Evolutionary conservation across 2,113 vertebrate species (phyloP).

Genomic region (Fukomys damarensis): DNA sequence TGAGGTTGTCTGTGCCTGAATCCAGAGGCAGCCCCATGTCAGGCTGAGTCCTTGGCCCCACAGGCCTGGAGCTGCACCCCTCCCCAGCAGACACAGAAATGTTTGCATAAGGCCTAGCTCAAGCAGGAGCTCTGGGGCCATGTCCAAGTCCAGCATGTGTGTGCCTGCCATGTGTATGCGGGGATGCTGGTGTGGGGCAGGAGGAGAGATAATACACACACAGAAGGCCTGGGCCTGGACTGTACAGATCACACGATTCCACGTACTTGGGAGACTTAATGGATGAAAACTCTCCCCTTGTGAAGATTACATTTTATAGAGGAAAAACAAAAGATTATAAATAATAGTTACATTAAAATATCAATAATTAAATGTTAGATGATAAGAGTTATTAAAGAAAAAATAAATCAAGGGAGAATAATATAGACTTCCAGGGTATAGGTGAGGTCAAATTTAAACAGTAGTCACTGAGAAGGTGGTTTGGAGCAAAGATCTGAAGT

Average conservation of each 20-base stretch:
- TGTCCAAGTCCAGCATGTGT: constrained; percentile 18
- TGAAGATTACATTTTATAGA: neutral
- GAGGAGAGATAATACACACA: constrained; percentile 76
- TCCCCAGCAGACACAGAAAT: constrained; percentile 78
- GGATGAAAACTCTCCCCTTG: neutral
- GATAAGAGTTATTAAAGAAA: neutral
- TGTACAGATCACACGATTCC: neutral
- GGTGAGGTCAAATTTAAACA: neutral
- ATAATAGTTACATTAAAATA: neutral
- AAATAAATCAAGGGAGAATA: neutral
- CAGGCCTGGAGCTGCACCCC: constrained; percentile 59
- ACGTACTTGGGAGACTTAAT: neutral
- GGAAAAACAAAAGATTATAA: neutral
- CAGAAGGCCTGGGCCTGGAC: constrained; percentile 45
- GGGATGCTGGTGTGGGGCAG: constrained; percentile 54
- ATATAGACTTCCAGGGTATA: neutral
- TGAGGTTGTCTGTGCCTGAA: constrained; percentile 61
- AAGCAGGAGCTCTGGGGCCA: constrained; percentile 51
- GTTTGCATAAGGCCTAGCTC: constrained; percentile 80
- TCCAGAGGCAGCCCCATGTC: constrained; percentile 52
- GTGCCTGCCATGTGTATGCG: constrained; percentile 62
- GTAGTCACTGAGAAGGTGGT: neutral
- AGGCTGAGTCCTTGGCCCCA: constrained; percentile 43
- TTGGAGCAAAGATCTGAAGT: neutral
- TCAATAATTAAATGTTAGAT: neutral